Evolutionary conservation across 1,140 invertebrate genomes (phyloP).

Genomic region (Platorchestia sp.): DNA sequence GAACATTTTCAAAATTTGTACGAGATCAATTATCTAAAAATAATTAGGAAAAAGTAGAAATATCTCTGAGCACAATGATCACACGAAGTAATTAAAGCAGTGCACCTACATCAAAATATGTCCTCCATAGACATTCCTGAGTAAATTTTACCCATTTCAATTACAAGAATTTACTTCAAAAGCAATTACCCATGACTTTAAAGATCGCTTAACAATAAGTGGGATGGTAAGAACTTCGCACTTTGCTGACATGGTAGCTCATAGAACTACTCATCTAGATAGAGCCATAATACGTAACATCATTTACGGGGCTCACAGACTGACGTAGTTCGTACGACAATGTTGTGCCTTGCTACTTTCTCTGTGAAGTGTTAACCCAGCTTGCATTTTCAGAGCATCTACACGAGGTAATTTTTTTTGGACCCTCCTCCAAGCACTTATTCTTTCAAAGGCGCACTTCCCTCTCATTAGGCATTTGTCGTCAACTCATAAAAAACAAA

Average conservation of each 20-base stretch:
- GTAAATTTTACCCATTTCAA: not conserved
- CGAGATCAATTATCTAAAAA: too few relatives aligned
- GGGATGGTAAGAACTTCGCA: not conserved
- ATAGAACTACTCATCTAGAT: not conserved
- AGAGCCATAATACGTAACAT: not conserved
- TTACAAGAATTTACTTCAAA: not conserved
- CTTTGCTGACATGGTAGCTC: not conserved
- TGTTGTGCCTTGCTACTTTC: not conserved
- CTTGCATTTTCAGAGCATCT: not conserved
- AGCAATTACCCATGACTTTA: not conserved
- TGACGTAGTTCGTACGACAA: not conserved
- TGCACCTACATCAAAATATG: too few relatives aligned
- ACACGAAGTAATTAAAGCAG: too few relatives aligned
- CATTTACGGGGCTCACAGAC: not conserved
- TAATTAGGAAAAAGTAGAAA: too few relatives aligned
- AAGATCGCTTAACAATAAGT: not conserved
- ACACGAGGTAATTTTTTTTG: not conserved
- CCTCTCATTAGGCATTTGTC: not conserved
- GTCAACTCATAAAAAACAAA: not conserved
- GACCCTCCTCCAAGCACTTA: not conserved
- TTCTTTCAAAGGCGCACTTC: not conserved
- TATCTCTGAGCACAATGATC: too few relatives aligned
- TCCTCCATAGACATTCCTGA: too few relatives aligned
- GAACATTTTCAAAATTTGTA: too few relatives aligned
- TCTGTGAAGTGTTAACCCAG: not conserved